These are phyloP conservation scores for Nannoperca australis DNA, from an alignment of 2,797 vertebrate species.

Conservation along the genomic window DNA sequence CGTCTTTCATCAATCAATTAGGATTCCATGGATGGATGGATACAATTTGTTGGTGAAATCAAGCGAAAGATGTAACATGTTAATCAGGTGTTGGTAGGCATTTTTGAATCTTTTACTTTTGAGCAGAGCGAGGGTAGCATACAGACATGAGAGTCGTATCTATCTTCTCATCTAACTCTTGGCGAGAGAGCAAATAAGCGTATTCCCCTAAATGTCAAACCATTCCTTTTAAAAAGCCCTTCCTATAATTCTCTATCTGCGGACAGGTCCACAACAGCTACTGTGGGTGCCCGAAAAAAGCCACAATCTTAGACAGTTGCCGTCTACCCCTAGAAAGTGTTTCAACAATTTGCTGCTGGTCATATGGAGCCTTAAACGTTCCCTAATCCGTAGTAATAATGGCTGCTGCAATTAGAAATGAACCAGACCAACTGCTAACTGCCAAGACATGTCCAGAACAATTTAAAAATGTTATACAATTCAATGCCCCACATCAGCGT, in stretches of 20 bases:
- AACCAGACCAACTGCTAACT: background rate
- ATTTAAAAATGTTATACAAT: background rate
- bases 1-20: too few relatives aligned
- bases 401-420: background rate
- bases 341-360: background rate
- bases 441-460: background rate
- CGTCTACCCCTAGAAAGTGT: background rate
- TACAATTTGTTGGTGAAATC: too few relatives aligned
- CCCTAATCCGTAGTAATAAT: too few relatives aligned
- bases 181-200: fast-evolving
- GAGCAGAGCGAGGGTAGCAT: background rate
- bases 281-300: background rate
- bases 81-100: background rate
- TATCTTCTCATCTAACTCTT: background rate
- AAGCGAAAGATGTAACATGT: background rate
- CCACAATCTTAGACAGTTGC: background rate
- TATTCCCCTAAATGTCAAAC: background rate
- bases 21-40: too few relatives aligned
- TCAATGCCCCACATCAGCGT: background rate
- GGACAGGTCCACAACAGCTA: background rate
- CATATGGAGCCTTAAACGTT: background rate
- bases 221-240: background rate
- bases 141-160: background rate
- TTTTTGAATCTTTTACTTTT: background rate
- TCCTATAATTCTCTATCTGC: background rate